Conservation (phyloP, 1,140 invertebrate genomes). For the Eciton burchellii region DNA sequence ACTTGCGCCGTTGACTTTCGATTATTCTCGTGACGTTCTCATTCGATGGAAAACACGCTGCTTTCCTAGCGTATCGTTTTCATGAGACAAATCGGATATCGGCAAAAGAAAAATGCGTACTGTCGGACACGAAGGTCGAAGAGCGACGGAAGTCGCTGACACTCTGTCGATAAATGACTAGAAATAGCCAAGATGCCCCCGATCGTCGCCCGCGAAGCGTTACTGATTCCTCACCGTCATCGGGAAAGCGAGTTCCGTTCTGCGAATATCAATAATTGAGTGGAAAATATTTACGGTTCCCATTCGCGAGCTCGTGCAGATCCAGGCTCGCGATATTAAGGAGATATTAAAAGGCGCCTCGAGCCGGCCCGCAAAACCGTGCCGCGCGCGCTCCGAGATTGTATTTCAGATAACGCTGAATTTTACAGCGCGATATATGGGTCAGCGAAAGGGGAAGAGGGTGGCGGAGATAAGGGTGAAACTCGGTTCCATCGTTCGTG, state of each 20-base stretch:
- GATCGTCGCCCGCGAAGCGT: neutral
- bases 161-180: neutral
- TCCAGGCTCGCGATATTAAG: slow-evolving; percentile 42
- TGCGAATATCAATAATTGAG: slow-evolving; percentile 21
- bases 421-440: slow-evolving; percentile 58
- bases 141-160: neutral
- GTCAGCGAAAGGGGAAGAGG: slow-evolving; percentile 39
- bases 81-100: too few species aligned
- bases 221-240: neutral
- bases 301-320: slow-evolving; percentile 30
- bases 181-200: neutral
- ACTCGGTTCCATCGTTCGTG: slow-evolving; percentile 41
- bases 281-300: slow-evolving; percentile 44
- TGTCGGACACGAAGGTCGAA: neutral
- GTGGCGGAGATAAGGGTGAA: slow-evolving; percentile 38
- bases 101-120: neutral
- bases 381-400: slow-evolving; percentile 35
- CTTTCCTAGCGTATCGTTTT: neutral
- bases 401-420: slow-evolving; percentile 55
- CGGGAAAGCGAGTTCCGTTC: neutral
- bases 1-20: neutral
- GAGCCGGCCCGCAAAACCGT: slow-evolving; percentile 22
- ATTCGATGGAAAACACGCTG: neutral
- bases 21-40: neutral
- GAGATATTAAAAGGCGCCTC: slow-evolving; percentile 52